A percentile compares a stretch with the other conserved stretches of the same genome.
Evolutionary conservation across 2,888 invertebrate genomes (phyloP).

Genomic region (Dexiosoma caninum): DNA sequence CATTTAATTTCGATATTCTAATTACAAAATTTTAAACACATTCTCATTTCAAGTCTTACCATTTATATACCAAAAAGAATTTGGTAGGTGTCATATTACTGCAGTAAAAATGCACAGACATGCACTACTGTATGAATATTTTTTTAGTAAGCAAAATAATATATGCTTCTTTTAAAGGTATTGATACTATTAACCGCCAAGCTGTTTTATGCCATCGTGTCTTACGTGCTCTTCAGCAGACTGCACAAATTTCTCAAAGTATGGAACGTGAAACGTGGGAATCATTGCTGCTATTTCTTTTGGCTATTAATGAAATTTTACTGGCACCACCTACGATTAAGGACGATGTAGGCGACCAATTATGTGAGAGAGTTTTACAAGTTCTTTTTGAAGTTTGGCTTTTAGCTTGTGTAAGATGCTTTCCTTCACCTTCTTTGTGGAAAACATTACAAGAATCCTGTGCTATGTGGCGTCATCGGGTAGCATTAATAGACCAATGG

Average conservation of each 20-base stretch:
- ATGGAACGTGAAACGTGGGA: constrained; percentile 95
- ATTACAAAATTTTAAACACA: constrained; percentile 50
- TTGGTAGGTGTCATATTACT: constrained; percentile 82
- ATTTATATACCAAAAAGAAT: constrained; percentile 89
- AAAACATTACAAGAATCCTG: constrained; percentile 95
- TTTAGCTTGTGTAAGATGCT: constrained; percentile 84
- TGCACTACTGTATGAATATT: neutral
- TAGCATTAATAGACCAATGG: constrained; percentile 96
- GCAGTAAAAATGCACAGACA: neutral
- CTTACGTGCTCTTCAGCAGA: constrained; percentile 88
- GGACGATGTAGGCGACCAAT: constrained; percentile 96
- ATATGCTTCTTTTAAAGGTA: constrained; percentile 79
- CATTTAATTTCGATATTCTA: constrained; percentile 37
- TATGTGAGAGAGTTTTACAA: constrained; percentile 94
- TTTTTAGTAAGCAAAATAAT: neutral
- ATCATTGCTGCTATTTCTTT: constrained; percentile 88
- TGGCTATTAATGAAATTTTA: constrained; percentile 94
- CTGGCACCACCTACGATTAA: constrained; percentile 94
- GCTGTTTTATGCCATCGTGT: constrained; percentile 96
- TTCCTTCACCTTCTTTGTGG: constrained; percentile 97
- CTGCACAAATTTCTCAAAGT: constrained; percentile 85
- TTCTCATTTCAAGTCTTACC: constrained; percentile 88
- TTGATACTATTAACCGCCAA: constrained; percentile 94
- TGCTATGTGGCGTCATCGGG: constrained; percentile 94
- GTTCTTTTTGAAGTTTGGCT: constrained; percentile 92